Evolutionary conservation across 2,113 vertebrate genomes (phyloP).

Genomic region (Eudorcas thomsonii): DNA sequence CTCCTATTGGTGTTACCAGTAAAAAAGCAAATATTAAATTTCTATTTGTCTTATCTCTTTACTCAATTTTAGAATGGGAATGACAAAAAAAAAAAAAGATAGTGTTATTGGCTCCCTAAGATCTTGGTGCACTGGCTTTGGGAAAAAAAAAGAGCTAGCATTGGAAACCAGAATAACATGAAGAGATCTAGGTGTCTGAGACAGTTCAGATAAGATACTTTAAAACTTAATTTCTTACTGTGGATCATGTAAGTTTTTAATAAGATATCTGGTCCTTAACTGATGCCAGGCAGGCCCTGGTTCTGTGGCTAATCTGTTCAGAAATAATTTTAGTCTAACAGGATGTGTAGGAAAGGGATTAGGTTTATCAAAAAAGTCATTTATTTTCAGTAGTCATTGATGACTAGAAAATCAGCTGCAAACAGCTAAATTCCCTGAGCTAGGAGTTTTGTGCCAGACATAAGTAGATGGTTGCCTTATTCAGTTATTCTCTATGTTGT

Average conservation of each 20-base stretch:
- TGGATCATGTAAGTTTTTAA: not conserved
- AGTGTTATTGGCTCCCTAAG: not conserved
- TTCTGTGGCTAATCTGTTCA: not conserved
- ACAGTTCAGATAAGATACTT: not conserved
- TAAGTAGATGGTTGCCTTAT: not conserved
- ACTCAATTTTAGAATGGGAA: not conserved
- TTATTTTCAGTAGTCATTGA: not conserved
- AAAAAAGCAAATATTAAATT: not conserved
- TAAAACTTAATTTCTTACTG: not conserved
- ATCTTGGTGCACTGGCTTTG: not conserved
- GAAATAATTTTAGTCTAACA: not conserved
- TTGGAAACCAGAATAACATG: not conserved
- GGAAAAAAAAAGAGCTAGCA: not conserved
- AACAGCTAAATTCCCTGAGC: not conserved
- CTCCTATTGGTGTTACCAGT: not conserved
- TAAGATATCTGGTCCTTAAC: constrained; percentile 20
- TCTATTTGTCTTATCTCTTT: not conserved
- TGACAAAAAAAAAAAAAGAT: not conserved
- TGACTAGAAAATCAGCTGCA: not conserved
- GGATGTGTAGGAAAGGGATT: not conserved
- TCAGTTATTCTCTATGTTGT: not conserved
- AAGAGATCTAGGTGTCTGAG: not conserved
- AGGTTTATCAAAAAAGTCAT: not conserved
- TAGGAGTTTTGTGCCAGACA: not conserved
- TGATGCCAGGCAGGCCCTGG: not conserved